Evolutionary conservation across 1,140 invertebrate species (phyloP), one percentile per base, ranked within the genome.

Genomic region (Ylistrum balloti): DNA sequence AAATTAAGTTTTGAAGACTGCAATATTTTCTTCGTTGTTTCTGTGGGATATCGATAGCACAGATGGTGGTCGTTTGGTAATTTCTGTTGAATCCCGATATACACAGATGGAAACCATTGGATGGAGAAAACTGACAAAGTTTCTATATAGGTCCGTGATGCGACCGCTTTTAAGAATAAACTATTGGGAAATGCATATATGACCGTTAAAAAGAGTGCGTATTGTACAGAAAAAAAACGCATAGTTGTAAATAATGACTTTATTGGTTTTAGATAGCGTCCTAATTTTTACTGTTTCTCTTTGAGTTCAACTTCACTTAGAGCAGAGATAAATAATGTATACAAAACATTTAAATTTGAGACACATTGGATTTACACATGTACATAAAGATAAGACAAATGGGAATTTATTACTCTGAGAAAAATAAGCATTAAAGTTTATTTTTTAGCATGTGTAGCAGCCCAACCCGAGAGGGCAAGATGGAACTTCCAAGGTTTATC

Each of bases 371-470:
- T 74, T 28, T 74, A 74, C 56, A 74, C n/a, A 28, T 74, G 56
- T 74, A 74, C 56, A 74, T 74, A 74, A n/a, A 74, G 56, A 74
- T 74, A 74, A 74, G 56, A 28, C 20, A 74, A 74, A 74, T 1
- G 17, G 56, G n/a, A 74, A 74, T 74, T 74, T 28, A 74, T 74
- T 1, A 11, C n/a, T n/a, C 56, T 28, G 17, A 17, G 28, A 74
- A 74, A 74, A 74, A 74, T 74, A n/a, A 74, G 9, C 13, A n/a
- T 74, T 74, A n/a, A 56, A 56, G 56, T 74, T 74, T 74, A 74
- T 74, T 74, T 28, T 74, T 74, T 5, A 74, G 56, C 56, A 5
- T 74, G 56, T 74, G 22, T 74, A 74, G 56, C 17, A 74, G 56
- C 11, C n/a, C 56, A n/a, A 3, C 56, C 22, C n/a, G 22, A n/a